Percentiles rank a stretch among this genome's conserved stretches.
Conservation (phyloP, 2,113 vertebrate genomes). For the Cettia cetti region DNA sequence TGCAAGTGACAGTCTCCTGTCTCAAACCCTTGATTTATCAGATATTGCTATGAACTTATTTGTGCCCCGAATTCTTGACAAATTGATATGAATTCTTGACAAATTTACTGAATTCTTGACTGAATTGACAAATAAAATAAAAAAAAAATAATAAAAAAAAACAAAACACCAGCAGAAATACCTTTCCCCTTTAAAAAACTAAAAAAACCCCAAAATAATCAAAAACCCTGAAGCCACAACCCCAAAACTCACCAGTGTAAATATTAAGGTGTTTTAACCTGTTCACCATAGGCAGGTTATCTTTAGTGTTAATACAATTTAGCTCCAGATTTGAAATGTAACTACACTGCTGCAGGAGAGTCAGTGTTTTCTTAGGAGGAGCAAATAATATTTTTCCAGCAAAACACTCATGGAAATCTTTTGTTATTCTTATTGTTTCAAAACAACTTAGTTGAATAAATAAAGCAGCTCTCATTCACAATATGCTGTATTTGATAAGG, state of each 20-base stretch:
- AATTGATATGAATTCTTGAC: too few species aligned
- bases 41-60: background rate
- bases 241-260: background rate
- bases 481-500: background rate
- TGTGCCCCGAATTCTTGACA: background rate
- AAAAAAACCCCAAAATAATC: accelerated
- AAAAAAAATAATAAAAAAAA: too few species aligned
- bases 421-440: background rate
- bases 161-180: background rate
- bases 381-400: background rate
- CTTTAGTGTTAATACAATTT: background rate
- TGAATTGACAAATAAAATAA: too few species aligned
- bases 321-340: background rate
- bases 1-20: background rate
- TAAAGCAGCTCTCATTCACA: background rate
- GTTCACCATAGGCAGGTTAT: background rate
- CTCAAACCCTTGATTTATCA: background rate
- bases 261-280: background rate
- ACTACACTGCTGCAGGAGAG: background rate
- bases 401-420: background rate
- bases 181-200: background rate
- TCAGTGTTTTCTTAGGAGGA: background rate
- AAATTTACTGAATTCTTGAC: too few species aligned
- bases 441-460: background rate
- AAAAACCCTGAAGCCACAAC: background rate